Evolutionary conservation across 1,140 invertebrate genomes (phyloP).

Genomic region (Agraylea sexmaculata): DNA sequence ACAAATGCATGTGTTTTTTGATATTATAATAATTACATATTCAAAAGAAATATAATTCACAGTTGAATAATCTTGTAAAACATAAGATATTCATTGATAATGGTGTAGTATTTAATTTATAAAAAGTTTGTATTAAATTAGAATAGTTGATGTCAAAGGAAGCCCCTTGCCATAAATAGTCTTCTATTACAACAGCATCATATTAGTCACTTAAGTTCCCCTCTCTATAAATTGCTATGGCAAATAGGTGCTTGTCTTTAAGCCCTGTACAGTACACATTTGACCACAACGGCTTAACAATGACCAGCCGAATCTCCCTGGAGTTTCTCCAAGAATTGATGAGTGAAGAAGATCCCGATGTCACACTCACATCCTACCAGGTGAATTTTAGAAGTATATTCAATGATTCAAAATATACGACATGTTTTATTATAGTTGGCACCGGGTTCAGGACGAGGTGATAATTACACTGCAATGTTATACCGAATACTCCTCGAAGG

Average conservation of each 20-base stretch:
- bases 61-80: no score
- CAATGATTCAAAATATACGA: slow-evolving; percentile 2
- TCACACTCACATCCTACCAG: slow-evolving; percentile 26
- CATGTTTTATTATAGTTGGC: slow-evolving; percentile 37
- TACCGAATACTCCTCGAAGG: slow-evolving; percentile 51
- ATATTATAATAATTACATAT: no score
- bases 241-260: slow-evolving; percentile 11
- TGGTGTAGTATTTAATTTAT: no score
- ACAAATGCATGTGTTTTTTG: no score
- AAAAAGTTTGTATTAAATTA: no score
- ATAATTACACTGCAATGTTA: slow-evolving; percentile 62
- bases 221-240: slow-evolving; percentile 16
- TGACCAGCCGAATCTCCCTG: slow-evolving; percentile 21
- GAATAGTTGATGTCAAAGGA: no score
- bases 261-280: slow-evolving; percentile 6
- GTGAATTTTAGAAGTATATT: slow-evolving; percentile 7
- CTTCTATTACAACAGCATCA: slow-evolving; percentile 17
- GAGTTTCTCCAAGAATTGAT: slow-evolving; percentile 32
- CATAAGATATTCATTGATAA: no score
- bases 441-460: slow-evolving; percentile 54
- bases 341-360: slow-evolving; percentile 29
- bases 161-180: no score
- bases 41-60: no score
- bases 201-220: slow-evolving; percentile 21
- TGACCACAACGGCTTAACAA: slow-evolving; percentile 1